Evolutionary conservation across 2,797 vertebrate species (phyloP).

Genomic region (Leptodactylus fallax): DNA sequence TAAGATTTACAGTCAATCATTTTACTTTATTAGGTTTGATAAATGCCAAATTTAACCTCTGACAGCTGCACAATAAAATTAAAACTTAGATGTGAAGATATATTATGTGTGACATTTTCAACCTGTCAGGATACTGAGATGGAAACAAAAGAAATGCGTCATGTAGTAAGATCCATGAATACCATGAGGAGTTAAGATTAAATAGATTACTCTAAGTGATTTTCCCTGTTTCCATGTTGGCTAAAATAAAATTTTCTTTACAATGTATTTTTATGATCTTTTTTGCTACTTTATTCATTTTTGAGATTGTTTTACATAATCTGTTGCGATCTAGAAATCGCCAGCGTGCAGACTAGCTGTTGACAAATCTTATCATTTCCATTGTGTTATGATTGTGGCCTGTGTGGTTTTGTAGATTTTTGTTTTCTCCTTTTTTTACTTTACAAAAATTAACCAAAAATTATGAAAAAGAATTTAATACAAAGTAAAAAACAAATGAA

Average conservation of each 20-base stretch:
- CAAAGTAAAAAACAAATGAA: too few species aligned
- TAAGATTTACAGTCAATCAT: slow-evolving; percentile 9
- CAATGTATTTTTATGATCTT: neutral
- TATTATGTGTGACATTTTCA: slow-evolving; percentile 4
- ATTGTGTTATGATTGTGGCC: neutral
- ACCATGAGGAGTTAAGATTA: neutral
- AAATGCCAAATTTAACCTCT: neutral
- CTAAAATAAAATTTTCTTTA: neutral
- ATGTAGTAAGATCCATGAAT: neutral
- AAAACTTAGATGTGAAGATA: slow-evolving; percentile 4
- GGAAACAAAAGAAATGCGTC: neutral
- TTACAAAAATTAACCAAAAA: too few species aligned
- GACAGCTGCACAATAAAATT: slow-evolving; percentile 10
- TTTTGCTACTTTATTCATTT: neutral
- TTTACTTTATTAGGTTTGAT: neutral
- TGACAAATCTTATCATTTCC: neutral
- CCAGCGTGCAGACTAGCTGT: neutral
- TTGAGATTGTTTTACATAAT: neutral
- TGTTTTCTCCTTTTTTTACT: too few species aligned
- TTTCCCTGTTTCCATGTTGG: neutral
- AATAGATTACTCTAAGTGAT: neutral
- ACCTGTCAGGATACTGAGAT: neutral
- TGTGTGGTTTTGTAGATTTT: neutral
- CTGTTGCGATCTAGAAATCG: neutral
- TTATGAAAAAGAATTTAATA: too few species aligned